Evolutionary conservation across 2,888 invertebrate species (phyloP), one percentile per base, ranked within the genome.

Genomic region (Drosophila sordidula): DNA sequence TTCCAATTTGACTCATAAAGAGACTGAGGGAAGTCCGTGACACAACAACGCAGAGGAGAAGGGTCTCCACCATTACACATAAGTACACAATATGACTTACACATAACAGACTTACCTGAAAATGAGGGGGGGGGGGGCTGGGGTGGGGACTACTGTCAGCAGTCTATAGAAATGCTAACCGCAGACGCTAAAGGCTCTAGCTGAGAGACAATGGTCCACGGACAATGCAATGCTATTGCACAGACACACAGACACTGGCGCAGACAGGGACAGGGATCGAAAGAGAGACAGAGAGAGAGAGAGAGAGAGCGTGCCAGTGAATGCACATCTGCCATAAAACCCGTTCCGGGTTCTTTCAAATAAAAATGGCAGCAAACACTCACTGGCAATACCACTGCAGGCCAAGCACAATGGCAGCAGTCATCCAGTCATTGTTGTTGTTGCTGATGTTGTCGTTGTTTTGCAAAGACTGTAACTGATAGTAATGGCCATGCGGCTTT

Each of bases 311-410:
- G 22, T 32, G 47, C 38, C 32, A 42, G 54, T 63, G 68, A 72
- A 69, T 78, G 88, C 82, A 87, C 70, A 83, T 65, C 71, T 78
- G 69, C 80, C 75, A 75, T 84, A 84, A 73, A 67, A 75, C 66
- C 73, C 51, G 29, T 59, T 66, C 73, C 68, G 47, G 70, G 52
- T 65, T 67, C 66, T 70, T 69, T 75, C 67, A 85, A 86, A 83
- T 89, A 84, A 80, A 84, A 84, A 80, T 89, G 78, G 80, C 75
- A 73, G 87, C 89, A 86, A 83, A 69, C 83, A 88, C 77, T 83
- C 80, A 72, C 47, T 46, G 58, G 62, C 55, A 42, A 47, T 47
- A 32, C 52, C 52, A 58, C 50, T 59, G 45, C 63, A 50, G 49
- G 51, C 41, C 61, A 55, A 58, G 55, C 68, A 64, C 80, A 76